Base-by-base conservation (phyloP, 2,797 vertebrate species). In the Scomberomorus guttatus region DNA sequence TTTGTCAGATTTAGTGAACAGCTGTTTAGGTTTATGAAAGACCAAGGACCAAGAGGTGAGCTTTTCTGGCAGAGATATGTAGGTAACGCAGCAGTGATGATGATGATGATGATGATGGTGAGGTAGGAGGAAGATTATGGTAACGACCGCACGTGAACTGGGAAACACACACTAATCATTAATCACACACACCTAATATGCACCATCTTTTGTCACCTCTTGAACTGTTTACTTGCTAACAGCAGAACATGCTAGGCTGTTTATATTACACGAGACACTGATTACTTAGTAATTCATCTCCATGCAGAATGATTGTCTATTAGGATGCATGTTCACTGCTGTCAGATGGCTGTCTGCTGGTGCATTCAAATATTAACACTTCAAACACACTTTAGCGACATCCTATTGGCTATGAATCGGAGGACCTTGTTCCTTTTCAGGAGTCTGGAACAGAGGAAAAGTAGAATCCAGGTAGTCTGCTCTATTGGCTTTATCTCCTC, bases 291-390 rank as follows among this genome's bases (percentile, higher is more conserved):
- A 86, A 89, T 76, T 72, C 74, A 83, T 89, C 81, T 84, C 72
- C 82, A 80, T 77, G 72, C 75, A 54, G 72, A 69, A 55, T 82
- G 81, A 89, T 89, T 91, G 75, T 87, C 73, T 42, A 84, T 92
- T 89, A 88, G 82, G 74, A 90, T 91, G 87, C 89, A 37, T 50
- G 75, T 92, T 87, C 87, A 86, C 84, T 79, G 66, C 71, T 57
- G 77, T 90, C 81, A 78, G 61, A 81, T 48, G 77, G 72, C 76
- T 60, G 66, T 71, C 75, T 83, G 80, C 68, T 37, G 62, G 55
- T 54, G 79, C 57, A 63, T 90, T 79, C 81, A 81, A 58, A 80
- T 57, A 85, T 84, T 72, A 79, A 66, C 85, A 75, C 80, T 81
- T 76, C 44, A 71, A 57, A 79, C 52, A 46, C 50, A 61, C 71